phyloP scores from a whole-genome alignment of 2,113 vertebrate species.

The Tachysurus vachellii region DNA sequence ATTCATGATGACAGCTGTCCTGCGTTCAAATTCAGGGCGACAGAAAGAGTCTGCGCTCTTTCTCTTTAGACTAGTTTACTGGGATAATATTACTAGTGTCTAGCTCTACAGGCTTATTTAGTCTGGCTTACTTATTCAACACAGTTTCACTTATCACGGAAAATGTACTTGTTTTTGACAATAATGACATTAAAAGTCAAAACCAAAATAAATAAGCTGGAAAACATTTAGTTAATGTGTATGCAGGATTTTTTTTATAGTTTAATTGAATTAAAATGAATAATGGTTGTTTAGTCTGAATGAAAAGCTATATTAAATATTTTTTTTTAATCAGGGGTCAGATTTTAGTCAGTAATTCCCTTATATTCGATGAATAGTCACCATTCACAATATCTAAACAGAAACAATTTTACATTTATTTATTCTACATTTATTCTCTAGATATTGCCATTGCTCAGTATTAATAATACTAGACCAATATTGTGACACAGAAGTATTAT shows the following conservation, averaged over 20 bases:
- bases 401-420: background rate
- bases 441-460: background rate
- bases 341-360: too few relatives aligned
- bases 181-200: background rate
- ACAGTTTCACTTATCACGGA: background rate
- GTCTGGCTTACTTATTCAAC: background rate
- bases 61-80: background rate
- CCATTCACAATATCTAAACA: background rate
- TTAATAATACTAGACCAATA: background rate
- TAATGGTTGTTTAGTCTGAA: background rate
- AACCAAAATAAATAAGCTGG: background rate
- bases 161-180: background rate
- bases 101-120: background rate
- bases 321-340: background rate
- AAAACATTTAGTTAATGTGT: background rate
- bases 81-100: background rate
- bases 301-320: background rate
- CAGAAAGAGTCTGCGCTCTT: background rate
- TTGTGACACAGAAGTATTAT: background rate
- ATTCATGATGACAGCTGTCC: slow-evolving; percentile 4
- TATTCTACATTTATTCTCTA: background rate
- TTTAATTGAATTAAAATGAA: background rate
- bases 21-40: background rate
- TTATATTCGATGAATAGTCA: background rate
- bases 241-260: too few relatives aligned